These are phyloP conservation scores for Marmota flaviventris DNA, from an alignment of 2,113 vertebrate species.

Conservation along the genomic window DNA sequence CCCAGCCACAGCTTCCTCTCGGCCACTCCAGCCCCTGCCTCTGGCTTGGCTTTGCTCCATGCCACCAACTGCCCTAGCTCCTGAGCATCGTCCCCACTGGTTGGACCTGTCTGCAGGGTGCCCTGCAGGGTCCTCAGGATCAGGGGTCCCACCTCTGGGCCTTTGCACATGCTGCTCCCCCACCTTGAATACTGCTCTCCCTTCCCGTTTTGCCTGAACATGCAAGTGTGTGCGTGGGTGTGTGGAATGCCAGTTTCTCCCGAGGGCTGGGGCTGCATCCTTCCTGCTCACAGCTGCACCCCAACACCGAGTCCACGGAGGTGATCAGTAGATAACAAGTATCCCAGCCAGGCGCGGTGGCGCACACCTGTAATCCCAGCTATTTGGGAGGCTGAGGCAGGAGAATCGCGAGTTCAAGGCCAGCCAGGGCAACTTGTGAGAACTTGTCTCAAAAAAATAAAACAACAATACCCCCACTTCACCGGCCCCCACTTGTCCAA, in stretches of 20 bases:
- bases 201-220: accelerated
- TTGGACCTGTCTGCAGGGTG: not conserved
- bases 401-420: too few relatives aligned
- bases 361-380: too few relatives aligned
- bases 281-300: not conserved
- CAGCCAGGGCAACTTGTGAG: too few relatives aligned
- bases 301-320: not conserved
- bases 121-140: not conserved
- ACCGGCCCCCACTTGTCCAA: too few relatives aligned
- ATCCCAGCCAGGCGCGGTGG: too few relatives aligned
- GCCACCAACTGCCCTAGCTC: not conserved
- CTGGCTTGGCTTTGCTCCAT: not conserved
- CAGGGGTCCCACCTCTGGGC: not conserved
- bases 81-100: not conserved
- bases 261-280: not conserved
- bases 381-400: too few relatives aligned
- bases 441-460: too few relatives aligned
- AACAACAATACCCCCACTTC: not conserved
- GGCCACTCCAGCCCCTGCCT: not conserved
- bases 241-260: not conserved
- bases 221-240: not conserved
- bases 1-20: too few relatives aligned
- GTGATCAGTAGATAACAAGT: not conserved
- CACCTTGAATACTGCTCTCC: not conserved
- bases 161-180: not conserved